Evolutionary conservation across 2,888 invertebrate genomes (phyloP).

Genomic region (Axea sp.): DNA sequence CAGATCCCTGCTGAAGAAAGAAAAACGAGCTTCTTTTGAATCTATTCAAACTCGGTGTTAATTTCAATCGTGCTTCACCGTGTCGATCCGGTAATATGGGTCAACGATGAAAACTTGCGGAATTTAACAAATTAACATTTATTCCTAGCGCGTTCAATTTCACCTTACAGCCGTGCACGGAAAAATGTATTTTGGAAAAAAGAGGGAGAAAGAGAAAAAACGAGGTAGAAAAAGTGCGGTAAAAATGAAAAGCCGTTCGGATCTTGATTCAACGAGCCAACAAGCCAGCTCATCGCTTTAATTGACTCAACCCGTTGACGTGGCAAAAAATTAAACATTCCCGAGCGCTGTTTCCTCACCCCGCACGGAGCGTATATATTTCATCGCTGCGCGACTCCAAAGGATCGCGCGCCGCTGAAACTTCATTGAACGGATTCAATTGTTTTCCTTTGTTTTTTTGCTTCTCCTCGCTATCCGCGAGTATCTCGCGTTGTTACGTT

Average conservation of each 20-base stretch:
- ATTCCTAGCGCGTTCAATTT: too few relatives aligned
- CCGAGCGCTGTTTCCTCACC: conserved; percentile 10
- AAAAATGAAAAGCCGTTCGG: conserved; percentile 6
- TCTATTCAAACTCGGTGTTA: too few relatives aligned
- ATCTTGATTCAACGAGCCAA: conserved; percentile 27
- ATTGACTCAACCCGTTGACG: conserved; percentile 26
- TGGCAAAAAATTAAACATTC: conserved; percentile 27
- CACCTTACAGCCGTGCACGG: too few relatives aligned
- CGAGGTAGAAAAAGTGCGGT: neutral
- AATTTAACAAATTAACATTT: too few relatives aligned
- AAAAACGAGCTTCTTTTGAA: too few relatives aligned
- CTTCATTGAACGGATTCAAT: conserved; percentile 37
- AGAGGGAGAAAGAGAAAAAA: neutral
- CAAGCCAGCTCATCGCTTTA: conserved; percentile 30
- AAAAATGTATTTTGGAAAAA: too few relatives aligned
- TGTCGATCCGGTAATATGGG: too few relatives aligned
- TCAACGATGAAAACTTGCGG: too few relatives aligned
- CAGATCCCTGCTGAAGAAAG: too few relatives aligned
- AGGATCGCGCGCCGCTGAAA: conserved; percentile 29
- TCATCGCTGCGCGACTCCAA: conserved; percentile 24
- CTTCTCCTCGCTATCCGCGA: too few relatives aligned
- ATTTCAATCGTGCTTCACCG: too few relatives aligned
- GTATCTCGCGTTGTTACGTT: conserved; percentile 49
- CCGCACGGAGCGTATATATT: conserved; percentile 16
- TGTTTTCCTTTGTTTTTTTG: too few relatives aligned